phyloP scores from a whole-genome alignment of 2,888 invertebrate genomes.

The Orthosia cruda region DNA sequence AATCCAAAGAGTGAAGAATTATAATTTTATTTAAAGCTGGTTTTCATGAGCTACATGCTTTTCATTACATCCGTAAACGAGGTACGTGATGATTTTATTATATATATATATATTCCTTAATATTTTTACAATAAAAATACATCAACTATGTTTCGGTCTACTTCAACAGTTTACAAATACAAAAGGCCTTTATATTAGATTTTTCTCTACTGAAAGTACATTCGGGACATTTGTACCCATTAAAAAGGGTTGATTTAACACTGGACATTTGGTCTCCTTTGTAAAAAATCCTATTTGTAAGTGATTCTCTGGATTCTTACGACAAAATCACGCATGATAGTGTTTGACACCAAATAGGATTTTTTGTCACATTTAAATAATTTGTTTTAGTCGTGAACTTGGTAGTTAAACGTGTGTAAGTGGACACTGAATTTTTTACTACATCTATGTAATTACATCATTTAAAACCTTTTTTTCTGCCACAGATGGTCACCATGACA shows the following conservation, averaged over 20 bases:
- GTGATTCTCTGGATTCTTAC: conserved; percentile 31
- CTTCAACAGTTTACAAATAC: neutral
- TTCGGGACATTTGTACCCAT: conserved; percentile 36
- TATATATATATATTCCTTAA: too few species aligned
- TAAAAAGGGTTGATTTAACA: conserved; percentile 63
- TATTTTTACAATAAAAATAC: too few species aligned
- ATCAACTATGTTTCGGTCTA: neutral
- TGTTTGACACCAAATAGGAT: conserved; percentile 1
- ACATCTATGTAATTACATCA: too few species aligned
- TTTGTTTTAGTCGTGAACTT: conserved; percentile 1
- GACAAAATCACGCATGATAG: conserved; percentile 33
- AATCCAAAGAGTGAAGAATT: neutral
- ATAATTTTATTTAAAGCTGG: neutral
- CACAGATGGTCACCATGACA: neutral
- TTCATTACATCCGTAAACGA: neutral
- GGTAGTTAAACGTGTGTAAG: too few species aligned
- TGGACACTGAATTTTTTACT: too few species aligned
- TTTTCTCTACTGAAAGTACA: conserved; percentile 36
- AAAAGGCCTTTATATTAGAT: conserved; percentile 31
- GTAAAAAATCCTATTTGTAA: conserved; percentile 57
- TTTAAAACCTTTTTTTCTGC: too few species aligned
- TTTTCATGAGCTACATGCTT: neutral
- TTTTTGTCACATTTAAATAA: neutral
- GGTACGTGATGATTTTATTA: neutral
- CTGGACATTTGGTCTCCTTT: conserved; percentile 58